Conservation (phyloP, 53 echinoderm and acorn worm species). For the Crossaster papposus region DNA sequence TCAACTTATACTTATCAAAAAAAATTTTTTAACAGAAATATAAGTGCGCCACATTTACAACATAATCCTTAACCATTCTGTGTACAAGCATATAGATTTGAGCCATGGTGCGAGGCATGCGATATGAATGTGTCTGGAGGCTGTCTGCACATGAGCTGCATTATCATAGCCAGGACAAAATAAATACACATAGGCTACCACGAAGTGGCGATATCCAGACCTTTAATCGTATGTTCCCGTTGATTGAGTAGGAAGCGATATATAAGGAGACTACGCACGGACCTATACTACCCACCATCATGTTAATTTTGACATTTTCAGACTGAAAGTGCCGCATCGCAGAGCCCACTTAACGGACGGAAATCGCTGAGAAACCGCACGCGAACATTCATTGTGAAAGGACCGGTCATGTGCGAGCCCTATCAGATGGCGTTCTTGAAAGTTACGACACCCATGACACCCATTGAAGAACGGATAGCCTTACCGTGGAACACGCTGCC, state of each 20-base stretch:
- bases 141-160: too few relatives aligned
- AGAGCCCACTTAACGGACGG: neutral
- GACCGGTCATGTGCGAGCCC: neutral
- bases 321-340: slow-evolving; percentile 1
- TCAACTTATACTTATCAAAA: neutral
- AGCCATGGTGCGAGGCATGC: neutral
- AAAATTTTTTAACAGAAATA: too few relatives aligned
- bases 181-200: too few relatives aligned
- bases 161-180: too few relatives aligned
- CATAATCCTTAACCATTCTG: too few relatives aligned
- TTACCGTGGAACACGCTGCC: too few relatives aligned
- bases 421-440: neutral
- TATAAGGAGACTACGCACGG: neutral
- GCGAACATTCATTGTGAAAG: neutral
- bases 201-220: neutral
- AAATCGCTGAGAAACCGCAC: neutral
- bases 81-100: too few relatives aligned
- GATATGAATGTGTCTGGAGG: too few relatives aligned
- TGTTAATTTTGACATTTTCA: slow-evolving; percentile 56
- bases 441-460: neutral
- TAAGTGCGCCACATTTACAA: too few relatives aligned
- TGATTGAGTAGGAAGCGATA: neutral
- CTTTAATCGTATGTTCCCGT: neutral
- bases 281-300: neutral
- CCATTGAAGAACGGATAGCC: too few relatives aligned